Evolutionary conservation across 37 sponge, comb jelly and placozoan genomes (phyloP), one percentile per base, ranked within the genome.

Genomic region (Bolinopsis microptera): DNA sequence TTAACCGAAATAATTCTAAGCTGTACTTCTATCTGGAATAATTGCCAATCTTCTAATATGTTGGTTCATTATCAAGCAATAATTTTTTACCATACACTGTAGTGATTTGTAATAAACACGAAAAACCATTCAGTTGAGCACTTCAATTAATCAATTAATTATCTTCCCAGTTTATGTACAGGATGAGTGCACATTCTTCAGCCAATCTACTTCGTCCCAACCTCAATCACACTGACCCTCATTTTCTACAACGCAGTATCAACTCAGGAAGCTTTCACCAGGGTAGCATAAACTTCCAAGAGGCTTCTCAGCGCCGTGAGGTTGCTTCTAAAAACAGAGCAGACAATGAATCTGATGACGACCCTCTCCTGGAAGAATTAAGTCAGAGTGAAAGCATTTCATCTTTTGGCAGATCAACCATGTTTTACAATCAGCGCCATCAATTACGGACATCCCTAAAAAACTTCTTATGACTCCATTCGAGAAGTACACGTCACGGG

Each of bases 401-500:
- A 13, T 30, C 36, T 0, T 80, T 80, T 36, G 82, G 82, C 8
- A 34, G 82, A 13, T 30, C 82, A 13, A 80, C 82, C 2, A 80
- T 80, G 82, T 80, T 80, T 36, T 80, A 36, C 37, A 80, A 80
- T 22, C 82, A 80, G 37, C 35, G 82, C 3, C 82, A 80, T 5
- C 82, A 80, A 22, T 31, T 80, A 9, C 16, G 82, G 38, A 35
- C 38, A 22, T 28, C 82, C 1, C 82, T 80, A 8, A 32, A 35
- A 35, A 80, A 80, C 82, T 80, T 80, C 32, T 80, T 31, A 80
- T 80, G 82, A 80, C 24, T 9, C 82, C 82, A 8, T 80, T 80
- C 23, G 82, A 80, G 37, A 80, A 80, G 82, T 80, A 80, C 38
- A 13, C 36, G 38, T 2, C 38, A 16, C 35, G 82, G 30, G 82